phyloP scores from a whole-genome alignment of 1,140 invertebrate species.

The Zaprionus africanus region DNA sequence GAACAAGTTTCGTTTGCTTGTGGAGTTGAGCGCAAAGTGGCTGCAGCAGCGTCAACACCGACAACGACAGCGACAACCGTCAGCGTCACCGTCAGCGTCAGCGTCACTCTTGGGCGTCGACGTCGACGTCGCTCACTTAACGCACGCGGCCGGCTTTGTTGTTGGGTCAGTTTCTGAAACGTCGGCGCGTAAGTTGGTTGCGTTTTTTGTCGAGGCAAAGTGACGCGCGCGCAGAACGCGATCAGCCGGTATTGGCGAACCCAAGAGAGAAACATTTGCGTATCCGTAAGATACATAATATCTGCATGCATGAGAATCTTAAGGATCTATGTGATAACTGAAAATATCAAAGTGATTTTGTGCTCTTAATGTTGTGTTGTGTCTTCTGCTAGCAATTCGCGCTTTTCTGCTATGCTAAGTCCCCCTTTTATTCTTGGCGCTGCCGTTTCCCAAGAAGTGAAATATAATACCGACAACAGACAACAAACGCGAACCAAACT shows the following conservation, averaged over 20 bases:
- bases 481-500: slow-evolving; percentile 35
- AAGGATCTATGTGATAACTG: neutral
- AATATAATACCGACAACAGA: slow-evolving; percentile 29
- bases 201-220: slow-evolving; percentile 45
- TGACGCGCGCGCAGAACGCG: slow-evolving; percentile 39
- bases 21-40: slow-evolving; percentile 69
- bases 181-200: slow-evolving; percentile 77
- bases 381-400: neutral
- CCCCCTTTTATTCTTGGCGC: neutral
- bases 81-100: neutral
- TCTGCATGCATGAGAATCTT: neutral
- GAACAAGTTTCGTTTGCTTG: slow-evolving; percentile 70
- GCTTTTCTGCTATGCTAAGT: neutral
- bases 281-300: slow-evolving; percentile 29
- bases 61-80: neutral
- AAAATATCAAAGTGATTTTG: slow-evolving; percentile 22
- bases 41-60: slow-evolving; percentile 37
- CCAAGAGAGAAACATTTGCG: slow-evolving; percentile 34
- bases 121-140: slow-evolving; percentile 16
- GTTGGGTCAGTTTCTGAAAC: slow-evolving; percentile 69
- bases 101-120: slow-evolving; percentile 7
- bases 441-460: slow-evolving; percentile 34
- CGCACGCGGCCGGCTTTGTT: slow-evolving; percentile 56
- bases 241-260: slow-evolving; percentile 53
- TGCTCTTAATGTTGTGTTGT: slow-evolving; percentile 26